Conservation (phyloP, 2,888 invertebrate species). For the Cotesia congregata region DNA sequence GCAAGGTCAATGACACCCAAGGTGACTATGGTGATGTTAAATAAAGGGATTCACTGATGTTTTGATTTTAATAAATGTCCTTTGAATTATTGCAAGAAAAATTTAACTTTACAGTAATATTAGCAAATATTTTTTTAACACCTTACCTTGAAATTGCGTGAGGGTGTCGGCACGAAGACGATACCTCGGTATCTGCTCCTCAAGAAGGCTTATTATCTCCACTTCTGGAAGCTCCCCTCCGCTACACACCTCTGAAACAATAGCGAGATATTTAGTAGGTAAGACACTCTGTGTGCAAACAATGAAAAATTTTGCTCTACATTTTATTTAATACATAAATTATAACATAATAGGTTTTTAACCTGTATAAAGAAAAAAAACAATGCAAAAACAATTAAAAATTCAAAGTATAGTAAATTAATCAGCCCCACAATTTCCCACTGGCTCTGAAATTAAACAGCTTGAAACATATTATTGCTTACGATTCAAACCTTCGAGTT, state of each 20-base stretch:
- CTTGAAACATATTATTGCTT: no score
- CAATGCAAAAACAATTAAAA: background rate
- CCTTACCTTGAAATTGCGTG: slow-evolving; percentile 89
- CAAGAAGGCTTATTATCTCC: slow-evolving; percentile 93
- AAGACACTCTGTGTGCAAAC: background rate
- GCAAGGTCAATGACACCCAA: slow-evolving; percentile 29
- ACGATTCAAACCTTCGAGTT: no score
- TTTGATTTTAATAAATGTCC: background rate
- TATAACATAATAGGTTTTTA: background rate
- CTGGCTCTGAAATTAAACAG: no score
- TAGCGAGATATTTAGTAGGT: slow-evolving; percentile 33
- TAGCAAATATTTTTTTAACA: slow-evolving; percentile 13
- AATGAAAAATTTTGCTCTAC: slow-evolving; percentile 7
- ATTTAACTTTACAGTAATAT: slow-evolving; percentile 8
- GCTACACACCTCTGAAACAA: slow-evolving; percentile 89
- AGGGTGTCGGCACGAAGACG: slow-evolving; percentile 93
- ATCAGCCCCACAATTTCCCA: no score
- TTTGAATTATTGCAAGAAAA: background rate
- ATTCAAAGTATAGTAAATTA: no score
- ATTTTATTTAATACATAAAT: background rate
- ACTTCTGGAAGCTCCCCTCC: slow-evolving; percentile 94
- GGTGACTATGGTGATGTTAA: background rate
- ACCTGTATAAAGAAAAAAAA: background rate
- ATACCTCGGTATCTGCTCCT: slow-evolving; percentile 96
- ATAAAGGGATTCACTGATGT: background rate